Evolutionary conservation across 1,140 invertebrate species (phyloP), one percentile per base, ranked within the genome.

Genomic region (Pogonomyrmex californicus): DNA sequence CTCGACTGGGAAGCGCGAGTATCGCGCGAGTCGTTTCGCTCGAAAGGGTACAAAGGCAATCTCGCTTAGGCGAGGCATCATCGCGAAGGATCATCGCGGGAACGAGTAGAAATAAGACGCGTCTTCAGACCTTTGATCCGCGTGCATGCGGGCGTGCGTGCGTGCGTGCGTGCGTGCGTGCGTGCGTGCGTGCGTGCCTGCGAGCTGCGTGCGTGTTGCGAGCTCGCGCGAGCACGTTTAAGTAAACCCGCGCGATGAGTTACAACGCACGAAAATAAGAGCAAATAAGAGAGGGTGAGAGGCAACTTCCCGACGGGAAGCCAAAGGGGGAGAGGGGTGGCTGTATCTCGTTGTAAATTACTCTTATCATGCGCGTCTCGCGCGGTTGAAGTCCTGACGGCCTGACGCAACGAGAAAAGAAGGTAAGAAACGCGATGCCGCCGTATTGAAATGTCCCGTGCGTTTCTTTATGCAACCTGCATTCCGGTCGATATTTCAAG

Each of bases 281-380:
- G 79, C 58, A 90, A 90, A 90, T 68, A 87, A 30, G 54, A 36
- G 5, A 23, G 47, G 41, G 4, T 23, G 58, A 66, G 73, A 49
- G 75, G 17, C 51, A 36, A 47, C 44, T 54, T n/a, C 58, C 23
- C 49, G 58, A 56, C 49, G 47, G 51, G 70, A 60, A 68, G 70
- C 30, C 49, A 14, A 49, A 65, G 88, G 85, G 49, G 75, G 66
- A 58, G 88, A 77, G 49, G 75, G 66, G 58, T 58, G 76, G 54
- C 71, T 60, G 54, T 87, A 54, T 81, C 38, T 73, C 81, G 75
- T 82, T 90, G 83, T 88, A 91, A 91, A 91, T 91, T 91, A 87
- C 41, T 68, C 68, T 91, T 90, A 91, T 91, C 78, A 60, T 47
- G 14, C 68, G 65, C 47, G 73, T 85, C 85, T 87, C 44, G 47